Evolutionary conservation across 1,140 invertebrate genomes (phyloP), one percentile per base, ranked within the genome.

Genomic region (Drosophila watanabei): DNA sequence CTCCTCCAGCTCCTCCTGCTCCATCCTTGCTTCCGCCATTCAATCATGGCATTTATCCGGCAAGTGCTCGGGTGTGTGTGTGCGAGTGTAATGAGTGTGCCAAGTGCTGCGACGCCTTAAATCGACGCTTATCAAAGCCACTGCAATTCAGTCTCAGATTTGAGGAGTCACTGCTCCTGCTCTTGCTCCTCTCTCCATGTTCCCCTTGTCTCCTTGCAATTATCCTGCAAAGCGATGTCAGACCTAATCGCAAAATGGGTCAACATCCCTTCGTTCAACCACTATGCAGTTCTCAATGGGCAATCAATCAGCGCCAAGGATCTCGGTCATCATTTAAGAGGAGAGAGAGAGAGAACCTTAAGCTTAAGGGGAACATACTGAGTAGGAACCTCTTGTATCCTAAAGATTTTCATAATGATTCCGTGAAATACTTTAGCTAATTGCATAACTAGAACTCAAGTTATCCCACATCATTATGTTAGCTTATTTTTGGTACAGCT

Each of bases 41-140:
- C 79, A 82, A 86, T 86, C 79, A 82, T 76, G 83, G 75, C 72
- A 66, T 68, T 80, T 73, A 70, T 72, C 78, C 77, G 82, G 61
- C 66, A 56, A 78, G 64, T 71, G 61, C 68, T 59, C 35, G 35
- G 58, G 28, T 11, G 41, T 43, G 43, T 41, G 41, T 5, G 35
- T 11, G 33, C 20, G 32, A 18, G 54, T 24, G 46, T 81, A 88
- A 86, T 82, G 84, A 83, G 79, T 82, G 80, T 69, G 59, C 69
- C 69, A 80, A 85, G 68, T 66, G 73, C 73, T 69, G 24, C 62
- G 68, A 70, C 70, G 72, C 72, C 77, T 88, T 73, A 80, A 87
- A 78, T 80, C 84, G 70, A 46, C 77, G 76, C 63, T 78, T 83
- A 79, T 88, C 70, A 69, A 69, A 68, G 76, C 63, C 48, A 72